Evolutionary conservation across 2,888 invertebrate genomes (phyloP).

Genomic region (Alsophila aescularia): DNA sequence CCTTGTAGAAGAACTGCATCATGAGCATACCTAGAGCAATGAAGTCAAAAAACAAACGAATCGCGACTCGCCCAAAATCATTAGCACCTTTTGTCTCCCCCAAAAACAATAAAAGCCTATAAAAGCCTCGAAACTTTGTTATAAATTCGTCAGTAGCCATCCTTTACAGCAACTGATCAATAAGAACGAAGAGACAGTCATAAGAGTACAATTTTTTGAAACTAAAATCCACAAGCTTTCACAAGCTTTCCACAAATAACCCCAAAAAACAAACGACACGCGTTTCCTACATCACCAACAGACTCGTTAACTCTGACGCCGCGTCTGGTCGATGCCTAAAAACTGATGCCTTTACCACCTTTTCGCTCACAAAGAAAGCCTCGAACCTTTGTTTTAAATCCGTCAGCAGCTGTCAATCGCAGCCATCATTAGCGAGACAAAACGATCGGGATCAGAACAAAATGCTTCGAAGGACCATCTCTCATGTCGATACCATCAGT

Average conservation of each 20-base stretch:
- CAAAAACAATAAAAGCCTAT: not conserved
- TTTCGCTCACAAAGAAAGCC: not conserved
- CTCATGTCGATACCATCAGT: slow-evolving; percentile 34
- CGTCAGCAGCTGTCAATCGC: slow-evolving; percentile 36
- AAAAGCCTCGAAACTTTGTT: slow-evolving; percentile 28
- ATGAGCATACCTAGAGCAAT: no score
- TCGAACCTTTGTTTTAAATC: slow-evolving; percentile 26
- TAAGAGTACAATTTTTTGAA: no score
- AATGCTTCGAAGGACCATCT: slow-evolving; percentile 6
- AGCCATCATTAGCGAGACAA: slow-evolving; percentile 39
- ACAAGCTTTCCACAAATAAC: no score
- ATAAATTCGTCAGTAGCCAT: slow-evolving; percentile 30
- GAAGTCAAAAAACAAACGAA: no score
- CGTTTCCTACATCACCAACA: no score
- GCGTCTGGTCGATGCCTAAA: no score
- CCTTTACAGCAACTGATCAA: slow-evolving; percentile 37
- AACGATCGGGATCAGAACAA: slow-evolving; percentile 14
- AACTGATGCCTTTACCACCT: no score
- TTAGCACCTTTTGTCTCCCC: not conserved
- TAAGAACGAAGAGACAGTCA: slow-evolving; percentile 37
- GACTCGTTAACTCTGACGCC: no score
- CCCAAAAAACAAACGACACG: no score
- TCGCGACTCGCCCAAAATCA: slow-evolving; percentile 23
- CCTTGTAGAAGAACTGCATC: no score
- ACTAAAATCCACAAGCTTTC: no score